Evolutionary conservation across 2,888 invertebrate species (phyloP), one percentile per base, ranked within the genome.

Genomic region (Nomada flava): DNA sequence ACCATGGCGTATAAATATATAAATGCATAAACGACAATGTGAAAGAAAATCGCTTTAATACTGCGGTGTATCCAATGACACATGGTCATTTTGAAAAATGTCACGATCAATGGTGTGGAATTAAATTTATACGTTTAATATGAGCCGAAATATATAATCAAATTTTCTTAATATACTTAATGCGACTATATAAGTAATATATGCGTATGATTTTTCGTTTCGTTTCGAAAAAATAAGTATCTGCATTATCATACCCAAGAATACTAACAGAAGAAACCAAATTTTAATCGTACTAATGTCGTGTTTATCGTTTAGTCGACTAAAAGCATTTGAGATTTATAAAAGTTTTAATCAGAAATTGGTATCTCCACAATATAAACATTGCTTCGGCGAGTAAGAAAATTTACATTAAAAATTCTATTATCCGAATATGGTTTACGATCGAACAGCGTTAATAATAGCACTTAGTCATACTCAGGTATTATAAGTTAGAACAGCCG

Each of bases 21-120:
- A 76, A 81, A 79, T 81, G 73, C 70, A 18, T 78, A n/a, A 78
- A 63, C 20, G 57, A 67, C 67, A 73, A 50, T 70, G 63, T 69
- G 72, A 83, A 78, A 72, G 50, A 47, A 67, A 74, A 70, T 65
- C 47, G 23, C 36, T 63, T 65, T 86, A 86, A 86, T 86, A 86
- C 86, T 86, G 82, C 60, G 73, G 42, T 65, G 29, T 67, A 47
- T 67, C 10, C 10, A 57, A 63, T 23, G 50, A 75, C 26, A 72
- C 59, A 55, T 44, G 60, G 29, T 62, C 59, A 26, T 23, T 53
- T 53, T 11, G 13, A 18, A 52, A 73, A 59, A 52, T 18, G 44
- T 50, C 62, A 65, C 13, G 47, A 42, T 57, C 10, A 53, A 75
- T 29, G 63, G 3, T 42, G 42, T 29, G 44, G 18, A 68, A 44